A percentile compares a stretch with the other conserved stretches of the same genome.
These are phyloP conservation scores for Meandrusa payeni DNA, from an alignment of 2,888 invertebrate species.

Conservation along the genomic window DNA sequence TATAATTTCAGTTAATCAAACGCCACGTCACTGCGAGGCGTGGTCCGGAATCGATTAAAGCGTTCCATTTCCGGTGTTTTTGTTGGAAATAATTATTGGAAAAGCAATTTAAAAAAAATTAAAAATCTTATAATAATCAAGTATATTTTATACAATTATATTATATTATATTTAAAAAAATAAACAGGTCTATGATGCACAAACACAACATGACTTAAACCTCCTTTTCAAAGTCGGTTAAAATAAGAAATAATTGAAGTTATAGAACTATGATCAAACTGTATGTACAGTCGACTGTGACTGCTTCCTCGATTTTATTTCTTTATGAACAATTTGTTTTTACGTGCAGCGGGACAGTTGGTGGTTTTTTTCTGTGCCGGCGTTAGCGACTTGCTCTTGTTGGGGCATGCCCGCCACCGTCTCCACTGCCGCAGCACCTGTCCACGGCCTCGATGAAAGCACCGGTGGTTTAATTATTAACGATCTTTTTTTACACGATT, in stretches of 20 bases:
- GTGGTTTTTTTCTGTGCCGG: constrained; percentile 33
- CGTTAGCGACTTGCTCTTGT: constrained; percentile 48
- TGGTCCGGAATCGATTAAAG: constrained; percentile 74
- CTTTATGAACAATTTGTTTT: constrained; percentile 75
- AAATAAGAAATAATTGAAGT: constrained; percentile 57
- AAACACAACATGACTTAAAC: too few species aligned
- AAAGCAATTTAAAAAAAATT: constrained; percentile 66
- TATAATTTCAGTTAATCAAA: constrained; percentile 77
- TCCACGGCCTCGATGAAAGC: constrained; percentile 54
- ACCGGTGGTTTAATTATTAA: constrained; percentile 70
- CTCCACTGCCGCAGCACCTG: constrained; percentile 50
- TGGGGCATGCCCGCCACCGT: constrained; percentile 43
- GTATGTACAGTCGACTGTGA: constrained; percentile 73
- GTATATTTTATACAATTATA: too few species aligned
- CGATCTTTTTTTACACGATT: constrained; percentile 66
- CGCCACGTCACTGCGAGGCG: constrained; percentile 69
- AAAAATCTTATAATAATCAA: too few species aligned
- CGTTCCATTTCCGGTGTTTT: constrained; percentile 76
- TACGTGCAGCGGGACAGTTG: constrained; percentile 62
- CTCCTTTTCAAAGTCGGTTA: constrained; percentile 54
- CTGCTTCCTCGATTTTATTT: constrained; percentile 76
- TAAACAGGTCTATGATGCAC: too few species aligned
- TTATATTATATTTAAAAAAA: too few species aligned
- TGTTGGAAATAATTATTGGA: constrained; percentile 69
- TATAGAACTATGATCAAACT: constrained; percentile 71